Base-by-base conservation (phyloP, 92 coral and sea anemone species). In the Phymanthus crucifer region DNA sequence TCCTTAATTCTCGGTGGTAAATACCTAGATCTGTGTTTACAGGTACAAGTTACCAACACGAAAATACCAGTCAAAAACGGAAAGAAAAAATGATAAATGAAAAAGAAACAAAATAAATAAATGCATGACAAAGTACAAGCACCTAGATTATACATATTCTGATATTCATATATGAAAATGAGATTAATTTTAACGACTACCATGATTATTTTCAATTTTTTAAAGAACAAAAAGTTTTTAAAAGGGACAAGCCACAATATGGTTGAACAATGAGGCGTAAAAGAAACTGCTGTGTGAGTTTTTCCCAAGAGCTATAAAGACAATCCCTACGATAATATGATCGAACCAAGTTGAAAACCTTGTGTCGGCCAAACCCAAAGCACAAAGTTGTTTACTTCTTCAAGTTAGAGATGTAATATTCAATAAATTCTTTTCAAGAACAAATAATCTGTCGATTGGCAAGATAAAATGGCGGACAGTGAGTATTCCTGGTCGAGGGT, bases 381-480 rank as follows among this genome's bases (percentile, higher is more conserved):
- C 46, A 71, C 75, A 73, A 73, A 6, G 66, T 19, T 24, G 66
- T 19, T 24, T 17, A 29, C 5, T 3, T 13, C 18, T 19, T 13
- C 45, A 21, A 46, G 54, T 16, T 27, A 35, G 78, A 57, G 48
- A 31, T 46, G 31, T 31, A 36, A 74, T 26, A 74, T 27, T 26
- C 14, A 31, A n/a, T 47, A 34, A 16, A 74, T 74, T 54, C 67
- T 5, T 17, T 69, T 17, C 57, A 65, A 61, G 81, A 77, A 61
- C 47, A 72, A 77, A 61, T 32, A 45, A 71, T 45, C 86, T 24
- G 71, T 80, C 80, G 86, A 79, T 79, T 82, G 83, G 70, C 82
- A 73, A 80, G 90, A 82, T 79, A 82, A 85, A 89, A 80, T 73
- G 89, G 87, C 92, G 92, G 88, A 66, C 75, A 46, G 80, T 34